A percentile compares a stretch with the other conserved stretches of the same genome.
Evolutionary conservation across 2,113 vertebrate species (phyloP).

Genomic region (Python bivittatus): DNA sequence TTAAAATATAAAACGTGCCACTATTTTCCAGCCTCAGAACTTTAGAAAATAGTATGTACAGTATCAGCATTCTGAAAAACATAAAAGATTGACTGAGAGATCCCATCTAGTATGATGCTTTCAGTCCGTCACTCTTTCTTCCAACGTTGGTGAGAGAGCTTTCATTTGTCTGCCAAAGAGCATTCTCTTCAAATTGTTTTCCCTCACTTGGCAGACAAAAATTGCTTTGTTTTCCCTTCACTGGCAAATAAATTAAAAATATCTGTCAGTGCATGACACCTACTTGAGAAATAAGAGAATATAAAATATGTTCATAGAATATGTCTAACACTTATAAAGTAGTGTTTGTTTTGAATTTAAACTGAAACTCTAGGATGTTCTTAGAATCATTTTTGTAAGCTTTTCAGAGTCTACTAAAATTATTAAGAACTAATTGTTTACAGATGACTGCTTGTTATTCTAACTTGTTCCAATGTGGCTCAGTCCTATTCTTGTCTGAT

Average conservation of each 20-base stretch:
- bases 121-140: neutral
- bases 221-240: neutral
- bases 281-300: neutral
- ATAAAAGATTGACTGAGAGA: neutral
- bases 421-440: neutral
- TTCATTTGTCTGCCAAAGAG: neutral
- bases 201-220: neutral
- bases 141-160: neutral
- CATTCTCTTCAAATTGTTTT: slow-evolving; percentile 15
- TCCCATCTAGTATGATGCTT: neutral
- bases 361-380: neutral
- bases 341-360: neutral
- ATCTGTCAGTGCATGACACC: neutral
- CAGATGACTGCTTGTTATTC: neutral
- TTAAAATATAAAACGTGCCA: neutral
- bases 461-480: neutral
- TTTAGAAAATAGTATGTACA: neutral
- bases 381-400: neutral
- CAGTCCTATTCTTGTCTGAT: neutral
- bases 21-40: neutral
- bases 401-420: neutral
- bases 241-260: neutral
- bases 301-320: neutral
- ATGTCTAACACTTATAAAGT: neutral
- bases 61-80: neutral